Base-by-base conservation (phyloP, 1,140 invertebrate genomes). In the Lucilia cuprina region DNA sequence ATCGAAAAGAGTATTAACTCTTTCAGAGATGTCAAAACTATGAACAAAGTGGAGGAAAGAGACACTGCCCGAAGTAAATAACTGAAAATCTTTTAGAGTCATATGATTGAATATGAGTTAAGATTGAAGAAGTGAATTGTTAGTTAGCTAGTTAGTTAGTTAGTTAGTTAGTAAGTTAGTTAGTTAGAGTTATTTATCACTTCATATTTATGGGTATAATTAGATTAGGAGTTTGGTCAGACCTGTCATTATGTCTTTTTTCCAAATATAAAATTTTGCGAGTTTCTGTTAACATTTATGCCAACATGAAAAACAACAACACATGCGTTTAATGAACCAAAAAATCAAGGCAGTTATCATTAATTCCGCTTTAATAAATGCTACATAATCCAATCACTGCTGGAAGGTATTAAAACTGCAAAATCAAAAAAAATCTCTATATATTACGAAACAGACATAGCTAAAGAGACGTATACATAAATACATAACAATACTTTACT, bases 351-450 rank as follows among this genome's bases (percentile, higher is more conserved):
- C 35, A 78, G 41, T 47, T 47, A 78, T 78, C 75, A 78, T 78
- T 78, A 78, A 78, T 78, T 78, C 75, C 75, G 75, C 75, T 78
- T 78, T 78, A 78, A 78, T 78, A 78, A 78, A 78, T 78, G 75
- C 75, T 47, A 78, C 75, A 78, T 78, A 78, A 78, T 78, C 75
- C 75, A 78, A 78, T 78, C 75, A 78, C 75, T 78, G 75, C 75
- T 78, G 35, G 17, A 78, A 78, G 75, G 75, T 78, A 78, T 78
- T 78, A 78, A 41, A 78, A 41, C 34, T 41, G 75, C 75, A 78
- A 78, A 78, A 14, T 19, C 13, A 78, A 78, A 78, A 70, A 70
- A 21, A n/a, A 70, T n/a, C 55, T 3, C 14, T 5, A 70, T 8
- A 14, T 17, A 60, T 60, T 60, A 14, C 13, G 14, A 60, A 17